A percentile compares a stretch with the other conserved stretches of the same genome.
phyloP scores from a whole-genome alignment of 2,888 invertebrate species.

The Trisateles emortualis region DNA sequence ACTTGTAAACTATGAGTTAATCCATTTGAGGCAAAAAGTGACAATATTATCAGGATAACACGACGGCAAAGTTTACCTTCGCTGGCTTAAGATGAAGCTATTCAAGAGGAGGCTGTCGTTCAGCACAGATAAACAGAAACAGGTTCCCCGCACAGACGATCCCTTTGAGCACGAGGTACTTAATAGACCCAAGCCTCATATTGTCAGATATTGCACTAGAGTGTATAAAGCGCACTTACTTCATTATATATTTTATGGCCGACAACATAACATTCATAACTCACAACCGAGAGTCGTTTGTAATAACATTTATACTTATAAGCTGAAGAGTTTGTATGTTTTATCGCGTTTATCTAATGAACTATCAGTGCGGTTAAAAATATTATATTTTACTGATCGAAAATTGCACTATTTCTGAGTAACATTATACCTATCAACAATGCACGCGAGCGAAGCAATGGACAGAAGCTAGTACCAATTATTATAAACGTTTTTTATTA shows the following conservation, averaged over 20 bases:
- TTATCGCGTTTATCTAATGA: no score
- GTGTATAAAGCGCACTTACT: slow-evolving; percentile 16
- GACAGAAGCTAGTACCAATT: no score
- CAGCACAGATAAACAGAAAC: slow-evolving; percentile 84
- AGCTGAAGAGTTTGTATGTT: slow-evolving; percentile 19
- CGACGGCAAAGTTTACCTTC: slow-evolving; percentile 48
- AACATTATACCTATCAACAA: no score
- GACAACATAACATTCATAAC: slow-evolving; percentile 33
- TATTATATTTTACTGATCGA: no score
- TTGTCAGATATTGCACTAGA: slow-evolving; percentile 28
- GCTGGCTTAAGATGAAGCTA: slow-evolving; percentile 76
- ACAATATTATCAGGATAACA: slow-evolving; percentile 44
- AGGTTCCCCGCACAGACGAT: slow-evolving; percentile 75
- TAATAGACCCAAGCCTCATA: slow-evolving; percentile 45
- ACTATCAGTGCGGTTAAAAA: no score
- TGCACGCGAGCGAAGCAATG: no score
- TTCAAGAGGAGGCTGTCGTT: slow-evolving; percentile 84
- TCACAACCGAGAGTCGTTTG: slow-evolving; percentile 19
- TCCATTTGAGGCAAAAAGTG: slow-evolving; percentile 58
- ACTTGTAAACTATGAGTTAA: slow-evolving; percentile 56
- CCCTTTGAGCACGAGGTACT: slow-evolving; percentile 84
- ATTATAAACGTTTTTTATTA: no score
- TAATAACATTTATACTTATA: slow-evolving; percentile 14
- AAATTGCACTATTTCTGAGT: no score
- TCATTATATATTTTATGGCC: slow-evolving; percentile 20